These are phyloP conservation scores for Folsomia candida DNA, from an alignment of 2,888 invertebrate species.

Conservation along the genomic window DNA sequence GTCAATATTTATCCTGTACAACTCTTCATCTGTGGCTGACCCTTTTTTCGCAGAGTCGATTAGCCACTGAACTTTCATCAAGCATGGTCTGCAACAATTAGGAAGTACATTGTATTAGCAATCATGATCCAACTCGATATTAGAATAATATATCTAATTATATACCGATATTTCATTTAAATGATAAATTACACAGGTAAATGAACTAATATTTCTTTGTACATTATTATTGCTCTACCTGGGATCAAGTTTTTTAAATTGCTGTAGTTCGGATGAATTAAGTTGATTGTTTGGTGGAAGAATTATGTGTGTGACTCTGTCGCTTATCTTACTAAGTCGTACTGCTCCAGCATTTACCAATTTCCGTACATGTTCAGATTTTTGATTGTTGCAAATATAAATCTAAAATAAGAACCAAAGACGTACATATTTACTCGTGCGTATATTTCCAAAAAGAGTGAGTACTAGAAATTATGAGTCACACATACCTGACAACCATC, in stretches of 20 bases:
- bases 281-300: constrained; percentile 62
- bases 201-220: background rate
- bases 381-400: constrained; percentile 66
- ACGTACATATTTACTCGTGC: background rate
- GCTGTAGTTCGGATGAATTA: constrained; percentile 57
- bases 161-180: too few relatives aligned
- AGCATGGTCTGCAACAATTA: constrained; percentile 58
- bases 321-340: constrained; percentile 71
- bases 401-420: constrained; percentile 58
- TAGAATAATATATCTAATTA: too few relatives aligned
- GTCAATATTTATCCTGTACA: constrained; percentile 40
- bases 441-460: too few relatives aligned
- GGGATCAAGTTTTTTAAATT: constrained; percentile 49
- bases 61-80: constrained; percentile 74
- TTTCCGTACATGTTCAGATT: constrained; percentile 67
- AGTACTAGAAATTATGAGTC: too few relatives aligned
- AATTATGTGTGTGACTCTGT: constrained; percentile 76
- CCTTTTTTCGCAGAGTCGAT: constrained; percentile 67
- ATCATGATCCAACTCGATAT: background rate
- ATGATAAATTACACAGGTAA: too few relatives aligned
- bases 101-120: constrained; percentile 6
- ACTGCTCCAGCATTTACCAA: constrained; percentile 81
- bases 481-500: constrained; percentile 82
- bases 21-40: constrained; percentile 61
- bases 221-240: constrained; percentile 23